These are phyloP conservation scores for Drosophila putrida DNA, from an alignment of 2,888 invertebrate genomes.

Conservation along the genomic window DNA sequence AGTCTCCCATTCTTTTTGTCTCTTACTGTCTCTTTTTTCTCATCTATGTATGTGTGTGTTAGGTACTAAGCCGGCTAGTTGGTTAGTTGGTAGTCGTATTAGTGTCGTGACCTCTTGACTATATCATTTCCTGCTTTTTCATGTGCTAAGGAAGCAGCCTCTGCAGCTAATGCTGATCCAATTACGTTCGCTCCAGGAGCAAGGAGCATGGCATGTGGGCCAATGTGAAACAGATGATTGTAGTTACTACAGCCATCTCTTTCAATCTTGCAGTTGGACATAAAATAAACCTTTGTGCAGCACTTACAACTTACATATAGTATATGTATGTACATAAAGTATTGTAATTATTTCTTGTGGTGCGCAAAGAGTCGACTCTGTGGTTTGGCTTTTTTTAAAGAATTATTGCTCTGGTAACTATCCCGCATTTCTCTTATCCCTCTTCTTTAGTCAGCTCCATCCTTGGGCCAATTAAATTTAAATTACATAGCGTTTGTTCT, in stretches of 20 bases:
- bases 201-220: constrained; percentile 30
- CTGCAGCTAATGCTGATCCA: constrained; percentile 70
- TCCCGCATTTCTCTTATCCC: neutral
- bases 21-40: constrained; percentile 25
- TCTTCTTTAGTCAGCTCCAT: neutral
- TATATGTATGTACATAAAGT: constrained; percentile 15
- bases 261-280: neutral
- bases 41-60: constrained; percentile 20
- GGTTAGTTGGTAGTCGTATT: constrained; percentile 64
- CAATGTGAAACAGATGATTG: constrained; percentile 27
- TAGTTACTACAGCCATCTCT: constrained; percentile 9
- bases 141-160: constrained; percentile 44
- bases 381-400: constrained; percentile 37
- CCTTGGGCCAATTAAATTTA: constrained; percentile 66
- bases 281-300: constrained; percentile 5
- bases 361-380: constrained; percentile 22
- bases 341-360: constrained; percentile 55
- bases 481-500: constrained; percentile 59
- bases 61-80: constrained; percentile 61
- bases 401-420: constrained; percentile 46
- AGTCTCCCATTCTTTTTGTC: constrained; percentile 6
- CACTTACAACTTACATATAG: neutral
- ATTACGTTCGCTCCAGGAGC: constrained; percentile 49
- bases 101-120: constrained; percentile 76
- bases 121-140: constrained; percentile 67